These are phyloP conservation scores for Coracopsis vasa DNA, from an alignment of 2,113 vertebrate genomes.

Conservation along the genomic window DNA sequence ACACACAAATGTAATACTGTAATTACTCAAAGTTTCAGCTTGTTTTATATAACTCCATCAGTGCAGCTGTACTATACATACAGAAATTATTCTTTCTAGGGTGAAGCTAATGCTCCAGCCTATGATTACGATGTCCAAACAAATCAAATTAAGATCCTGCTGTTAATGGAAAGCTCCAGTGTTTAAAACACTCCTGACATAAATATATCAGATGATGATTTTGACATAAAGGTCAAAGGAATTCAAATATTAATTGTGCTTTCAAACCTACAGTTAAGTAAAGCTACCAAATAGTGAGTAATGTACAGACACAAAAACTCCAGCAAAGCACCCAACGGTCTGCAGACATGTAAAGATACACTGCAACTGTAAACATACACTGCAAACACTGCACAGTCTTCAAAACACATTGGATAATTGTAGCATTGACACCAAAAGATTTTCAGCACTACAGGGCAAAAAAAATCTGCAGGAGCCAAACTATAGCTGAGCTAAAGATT, in stretches of 20 bases:
- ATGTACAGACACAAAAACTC: not conserved
- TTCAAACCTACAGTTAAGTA: slow-evolving; percentile 21
- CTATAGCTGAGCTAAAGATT: not conserved
- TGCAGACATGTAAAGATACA: too few species aligned
- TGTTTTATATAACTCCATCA: not conserved
- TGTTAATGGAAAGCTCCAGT: not conserved
- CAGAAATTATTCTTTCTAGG: not conserved
- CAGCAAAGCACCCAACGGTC: not conserved
- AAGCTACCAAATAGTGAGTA: not conserved
- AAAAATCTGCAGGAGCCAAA: not conserved
- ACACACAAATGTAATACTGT: not conserved
- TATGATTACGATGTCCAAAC: not conserved
- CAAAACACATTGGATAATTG: not conserved
- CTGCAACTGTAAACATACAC: not conserved
- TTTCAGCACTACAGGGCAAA: not conserved
- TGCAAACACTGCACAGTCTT: not conserved
- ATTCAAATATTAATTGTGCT: slow-evolving; percentile 45
- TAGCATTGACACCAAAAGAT: not conserved
- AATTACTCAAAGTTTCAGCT: not conserved
- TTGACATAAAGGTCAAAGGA: slow-evolving; percentile 39
- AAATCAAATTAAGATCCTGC: not conserved
- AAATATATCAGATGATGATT: not conserved
- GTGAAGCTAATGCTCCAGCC: not conserved
- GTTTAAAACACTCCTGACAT: not conserved
- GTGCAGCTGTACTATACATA: not conserved